Evolutionary conservation across 2,888 invertebrate genomes (phyloP).

Genomic region (Epistrophe grossulariae): DNA sequence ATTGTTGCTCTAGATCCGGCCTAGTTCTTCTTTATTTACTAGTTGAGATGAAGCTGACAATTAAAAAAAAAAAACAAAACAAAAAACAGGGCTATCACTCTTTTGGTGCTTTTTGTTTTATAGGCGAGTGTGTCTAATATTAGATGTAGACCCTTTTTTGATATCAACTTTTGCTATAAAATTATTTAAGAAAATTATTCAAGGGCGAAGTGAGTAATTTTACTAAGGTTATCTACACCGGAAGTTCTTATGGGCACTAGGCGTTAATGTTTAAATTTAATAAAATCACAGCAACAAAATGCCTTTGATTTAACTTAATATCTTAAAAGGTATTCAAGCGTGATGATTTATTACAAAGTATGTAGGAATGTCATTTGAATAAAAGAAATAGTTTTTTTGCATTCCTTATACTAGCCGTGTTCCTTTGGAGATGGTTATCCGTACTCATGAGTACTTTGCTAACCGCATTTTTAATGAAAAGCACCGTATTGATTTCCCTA

Average conservation of each 20-base stretch:
- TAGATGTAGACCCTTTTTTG: neutral
- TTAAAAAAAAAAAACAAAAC: conserved; percentile 18
- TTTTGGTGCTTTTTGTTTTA: conserved; percentile 14
- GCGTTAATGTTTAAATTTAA: conserved; percentile 63
- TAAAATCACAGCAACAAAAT: conserved; percentile 51
- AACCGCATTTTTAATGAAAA: too few relatives aligned
- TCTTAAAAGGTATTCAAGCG: neutral
- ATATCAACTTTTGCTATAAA: conserved; percentile 13
- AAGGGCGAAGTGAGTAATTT: neutral
- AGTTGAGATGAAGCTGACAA: conserved; percentile 64
- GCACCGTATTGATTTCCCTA: too few relatives aligned
- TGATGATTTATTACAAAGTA: neutral
- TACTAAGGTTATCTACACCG: conserved; percentile 36
- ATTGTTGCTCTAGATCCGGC: conserved; percentile 43
- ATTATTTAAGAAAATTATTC: conserved; percentile 50
- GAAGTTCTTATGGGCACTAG: conserved; percentile 53
- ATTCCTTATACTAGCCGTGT: too few relatives aligned
- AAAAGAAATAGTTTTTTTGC: too few relatives aligned
- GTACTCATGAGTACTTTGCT: too few relatives aligned
- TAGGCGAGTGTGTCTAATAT: neutral
- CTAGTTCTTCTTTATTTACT: conserved; percentile 64
- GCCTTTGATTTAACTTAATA: conserved; percentile 37
- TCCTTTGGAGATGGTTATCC: too few relatives aligned
- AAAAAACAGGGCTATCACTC: conserved; percentile 44
- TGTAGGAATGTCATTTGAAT: too few relatives aligned